These are phyloP conservation scores for Hermodice carunculata DNA, from an alignment of 2,888 invertebrate species.

Conservation along the genomic window DNA sequence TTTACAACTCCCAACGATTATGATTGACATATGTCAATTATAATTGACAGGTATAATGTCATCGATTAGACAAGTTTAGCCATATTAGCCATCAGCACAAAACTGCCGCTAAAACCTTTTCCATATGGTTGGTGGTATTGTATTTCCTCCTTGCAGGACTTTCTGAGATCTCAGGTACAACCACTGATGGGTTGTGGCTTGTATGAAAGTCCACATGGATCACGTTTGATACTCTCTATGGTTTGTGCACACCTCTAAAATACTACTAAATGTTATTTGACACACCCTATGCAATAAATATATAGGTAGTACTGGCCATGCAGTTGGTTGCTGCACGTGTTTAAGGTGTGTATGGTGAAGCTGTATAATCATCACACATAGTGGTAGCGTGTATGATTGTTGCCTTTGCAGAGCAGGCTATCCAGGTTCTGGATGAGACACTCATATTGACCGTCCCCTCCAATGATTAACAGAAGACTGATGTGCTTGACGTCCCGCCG, in stretches of 20 bases:
- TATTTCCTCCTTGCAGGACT: constrained; percentile 5
- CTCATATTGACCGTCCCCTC: constrained; percentile 16
- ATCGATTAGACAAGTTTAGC: too few species aligned
- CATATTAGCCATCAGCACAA: too few species aligned
- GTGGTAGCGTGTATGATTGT: background rate
- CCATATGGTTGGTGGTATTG: too few species aligned
- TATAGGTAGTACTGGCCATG: background rate
- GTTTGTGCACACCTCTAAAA: constrained; percentile 6
- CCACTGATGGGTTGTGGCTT: too few species aligned
- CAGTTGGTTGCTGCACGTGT: background rate
- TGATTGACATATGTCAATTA: too few species aligned
- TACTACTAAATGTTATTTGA: background rate
- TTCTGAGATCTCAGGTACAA: background rate
- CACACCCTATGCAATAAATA: background rate
- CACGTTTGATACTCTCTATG: background rate
- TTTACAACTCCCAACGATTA: too few species aligned
- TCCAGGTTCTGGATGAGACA: constrained; percentile 31
- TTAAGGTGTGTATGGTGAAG: constrained; percentile 11
- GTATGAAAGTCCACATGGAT: constrained; percentile 13
- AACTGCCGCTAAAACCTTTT: too few species aligned
- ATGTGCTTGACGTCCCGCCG: constrained; percentile 4
- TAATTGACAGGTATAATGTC: too few species aligned
- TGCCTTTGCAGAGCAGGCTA: constrained; percentile 9
- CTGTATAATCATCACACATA: constrained; percentile 29
- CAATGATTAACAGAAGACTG: constrained; percentile 21